Conservation (phyloP, 2,113 vertebrate species). For the Chaetura pelagica region DNA sequence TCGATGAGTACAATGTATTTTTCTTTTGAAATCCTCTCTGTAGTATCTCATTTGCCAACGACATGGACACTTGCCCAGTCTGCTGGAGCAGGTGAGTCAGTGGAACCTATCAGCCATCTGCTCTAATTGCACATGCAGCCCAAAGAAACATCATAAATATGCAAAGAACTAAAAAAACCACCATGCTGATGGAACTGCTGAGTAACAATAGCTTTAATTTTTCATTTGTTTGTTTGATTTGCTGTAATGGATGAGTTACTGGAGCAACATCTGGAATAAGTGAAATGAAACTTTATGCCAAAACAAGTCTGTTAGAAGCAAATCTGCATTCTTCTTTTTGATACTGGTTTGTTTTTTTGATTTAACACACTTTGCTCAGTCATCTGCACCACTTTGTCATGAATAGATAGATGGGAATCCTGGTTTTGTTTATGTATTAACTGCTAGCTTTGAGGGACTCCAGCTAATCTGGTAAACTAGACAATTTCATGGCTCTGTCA, state of each 20-base stretch:
- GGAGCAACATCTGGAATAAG: constrained; percentile 59
- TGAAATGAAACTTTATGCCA: background rate
- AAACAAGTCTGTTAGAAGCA: background rate
- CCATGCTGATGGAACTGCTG: constrained; percentile 5
- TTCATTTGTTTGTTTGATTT: constrained; percentile 82
- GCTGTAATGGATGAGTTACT: constrained; percentile 44
- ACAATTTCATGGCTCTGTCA: background rate
- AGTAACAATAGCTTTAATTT: constrained; percentile 79
- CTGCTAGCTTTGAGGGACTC: background rate
- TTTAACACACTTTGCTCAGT: background rate
- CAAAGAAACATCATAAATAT: constrained; percentile 42
- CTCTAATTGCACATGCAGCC: constrained; percentile 53
- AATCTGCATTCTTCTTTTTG: background rate
- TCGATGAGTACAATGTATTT: background rate
- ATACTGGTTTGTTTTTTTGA: background rate
- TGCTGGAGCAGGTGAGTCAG: constrained; percentile 57
- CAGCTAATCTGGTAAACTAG: background rate
- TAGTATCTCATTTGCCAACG: background rate
- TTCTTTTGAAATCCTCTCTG: background rate
- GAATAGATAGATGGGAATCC: background rate
- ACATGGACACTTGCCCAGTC: constrained; percentile 40
- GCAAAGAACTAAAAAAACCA: background rate
- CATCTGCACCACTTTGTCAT: background rate
- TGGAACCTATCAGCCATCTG: constrained; percentile 73
- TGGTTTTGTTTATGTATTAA: background rate